phyloP scores from a whole-genome alignment of 2,797 vertebrate species.

The Melanogrammus aeglefinus region DNA sequence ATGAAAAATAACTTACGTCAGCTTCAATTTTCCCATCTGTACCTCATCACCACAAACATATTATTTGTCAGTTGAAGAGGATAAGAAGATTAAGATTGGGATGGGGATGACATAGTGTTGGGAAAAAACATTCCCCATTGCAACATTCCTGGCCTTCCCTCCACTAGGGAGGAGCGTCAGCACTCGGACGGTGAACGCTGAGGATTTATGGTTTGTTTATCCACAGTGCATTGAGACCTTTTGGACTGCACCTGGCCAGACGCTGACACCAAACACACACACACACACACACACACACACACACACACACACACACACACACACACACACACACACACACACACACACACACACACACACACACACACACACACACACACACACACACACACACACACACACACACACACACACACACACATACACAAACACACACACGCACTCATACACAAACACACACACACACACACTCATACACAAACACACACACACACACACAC shows the following conservation, averaged over 20 bases:
- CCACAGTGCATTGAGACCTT: background rate
- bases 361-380: slow-evolving; percentile 39
- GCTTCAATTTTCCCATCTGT: background rate
- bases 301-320: too few relatives aligned
- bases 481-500: background rate
- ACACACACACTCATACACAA: too few relatives aligned
- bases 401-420: slow-evolving; percentile 4
- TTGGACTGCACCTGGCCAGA: slow-evolving; percentile 28
- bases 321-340: too few relatives aligned
- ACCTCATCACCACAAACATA: background rate
- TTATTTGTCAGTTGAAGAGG: background rate
- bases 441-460: background rate
- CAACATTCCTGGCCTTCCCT: slow-evolving; percentile 32
- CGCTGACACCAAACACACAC: slow-evolving; percentile 32
- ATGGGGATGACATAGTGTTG: background rate
- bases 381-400: too few relatives aligned
- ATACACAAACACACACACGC: slow-evolving; percentile 37
- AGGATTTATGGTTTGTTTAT: slow-evolving; percentile 57
- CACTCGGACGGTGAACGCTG: slow-evolving; percentile 15
- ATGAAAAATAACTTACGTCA: background rate
- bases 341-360: too few relatives aligned
- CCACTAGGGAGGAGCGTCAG: slow-evolving; percentile 6
- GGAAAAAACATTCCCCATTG: background rate
- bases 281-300: slow-evolving; percentile 36
- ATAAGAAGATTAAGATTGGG: background rate